Conservation (phyloP, 2,888 invertebrate genomes). For the Myopa tessellatipennis region DNA sequence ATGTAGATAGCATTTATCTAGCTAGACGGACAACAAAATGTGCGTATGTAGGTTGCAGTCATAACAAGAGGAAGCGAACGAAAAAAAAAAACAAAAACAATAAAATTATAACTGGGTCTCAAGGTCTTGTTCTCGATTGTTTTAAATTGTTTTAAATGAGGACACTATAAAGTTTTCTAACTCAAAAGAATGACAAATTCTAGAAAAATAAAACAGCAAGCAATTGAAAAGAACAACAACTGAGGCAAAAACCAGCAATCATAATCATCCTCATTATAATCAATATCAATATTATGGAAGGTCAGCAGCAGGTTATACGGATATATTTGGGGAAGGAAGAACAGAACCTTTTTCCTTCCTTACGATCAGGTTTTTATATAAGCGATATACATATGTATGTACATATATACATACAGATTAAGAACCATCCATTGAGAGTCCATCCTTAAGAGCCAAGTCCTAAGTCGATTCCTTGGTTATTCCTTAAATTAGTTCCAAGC, state of each 20-base stretch:
- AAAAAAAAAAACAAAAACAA: background rate
- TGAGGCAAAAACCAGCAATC: background rate
- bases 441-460: too few species aligned
- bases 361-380: too few species aligned
- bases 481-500: too few species aligned
- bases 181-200: too few species aligned
- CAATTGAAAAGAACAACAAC: background rate
- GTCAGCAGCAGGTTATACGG: background rate
- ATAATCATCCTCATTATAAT: background rate
- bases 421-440: too few species aligned
- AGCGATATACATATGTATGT: too few species aligned
- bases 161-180: conserved; percentile 15
- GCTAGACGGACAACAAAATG: conserved; percentile 15
- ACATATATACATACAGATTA: too few species aligned
- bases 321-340: background rate
- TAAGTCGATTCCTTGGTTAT: too few species aligned
- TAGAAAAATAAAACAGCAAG: background rate
- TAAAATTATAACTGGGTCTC: background rate
- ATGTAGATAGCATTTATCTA: background rate
- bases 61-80: background rate
- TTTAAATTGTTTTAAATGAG: conserved; percentile 1
- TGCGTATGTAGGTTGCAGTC: background rate
- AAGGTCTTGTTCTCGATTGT: background rate
- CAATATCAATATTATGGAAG: background rate
- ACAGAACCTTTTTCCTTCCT: background rate